Evolutionary conservation across 2,113 vertebrate genomes (phyloP).

Genomic region (Onychorhynchus coronatus): DNA sequence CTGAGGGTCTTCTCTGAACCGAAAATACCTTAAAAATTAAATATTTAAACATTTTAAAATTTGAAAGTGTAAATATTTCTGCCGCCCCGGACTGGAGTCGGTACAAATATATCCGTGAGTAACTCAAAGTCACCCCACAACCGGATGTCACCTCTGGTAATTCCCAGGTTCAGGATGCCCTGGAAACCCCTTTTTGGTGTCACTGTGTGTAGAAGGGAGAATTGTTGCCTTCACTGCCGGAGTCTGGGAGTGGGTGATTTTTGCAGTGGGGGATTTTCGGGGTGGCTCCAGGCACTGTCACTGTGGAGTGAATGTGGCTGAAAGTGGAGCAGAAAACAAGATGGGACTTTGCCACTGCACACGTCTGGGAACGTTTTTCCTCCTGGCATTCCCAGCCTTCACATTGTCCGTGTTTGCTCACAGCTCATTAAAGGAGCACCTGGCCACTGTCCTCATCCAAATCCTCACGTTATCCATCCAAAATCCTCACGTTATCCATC

Average conservation of each 20-base stretch:
- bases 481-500: rapidly evolving
- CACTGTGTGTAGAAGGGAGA: rapidly evolving
- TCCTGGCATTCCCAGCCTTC: neutral
- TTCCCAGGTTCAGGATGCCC: neutral
- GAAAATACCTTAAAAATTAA: neutral
- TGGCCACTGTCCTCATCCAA: neutral
- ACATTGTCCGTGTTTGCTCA: rapidly evolving
- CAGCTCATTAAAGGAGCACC: neutral
- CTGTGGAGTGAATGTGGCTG: neutral
- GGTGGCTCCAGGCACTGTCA: neutral
- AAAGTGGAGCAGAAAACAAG: constrained; percentile 27
- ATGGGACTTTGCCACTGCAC: constrained; percentile 23
- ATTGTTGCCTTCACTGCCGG: neutral
- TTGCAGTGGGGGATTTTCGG: neutral
- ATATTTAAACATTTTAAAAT: too few species aligned
- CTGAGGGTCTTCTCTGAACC: neutral
- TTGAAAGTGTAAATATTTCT: neutral
- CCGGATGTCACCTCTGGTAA: neutral
- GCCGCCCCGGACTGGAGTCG: neutral
- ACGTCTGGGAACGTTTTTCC: neutral
- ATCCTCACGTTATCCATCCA: rapidly evolving
- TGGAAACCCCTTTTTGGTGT: neutral
- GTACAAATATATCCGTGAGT: rapidly evolving
- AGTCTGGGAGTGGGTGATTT: neutral
- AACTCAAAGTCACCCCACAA: neutral